A percentile compares a stretch with the other conserved stretches of the same genome.
Conservation (phyloP, 1,140 invertebrate species). For the Lasaia peninsularis region DNA sequence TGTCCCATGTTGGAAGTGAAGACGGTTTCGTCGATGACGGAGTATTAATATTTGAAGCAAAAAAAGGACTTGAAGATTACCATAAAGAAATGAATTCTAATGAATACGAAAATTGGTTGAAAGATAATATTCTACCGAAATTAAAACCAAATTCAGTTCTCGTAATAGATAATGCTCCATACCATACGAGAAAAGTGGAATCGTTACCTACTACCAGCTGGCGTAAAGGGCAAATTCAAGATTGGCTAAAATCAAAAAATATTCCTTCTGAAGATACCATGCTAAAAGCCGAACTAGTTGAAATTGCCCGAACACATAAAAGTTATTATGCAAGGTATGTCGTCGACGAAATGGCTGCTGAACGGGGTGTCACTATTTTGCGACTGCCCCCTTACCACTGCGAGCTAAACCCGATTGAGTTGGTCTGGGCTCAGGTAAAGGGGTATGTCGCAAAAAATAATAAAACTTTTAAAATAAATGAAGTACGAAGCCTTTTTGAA, state of each 20-base stretch:
- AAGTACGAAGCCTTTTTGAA: neutral
- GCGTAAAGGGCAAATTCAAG: slow-evolving; percentile 21
- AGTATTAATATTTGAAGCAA: slow-evolving; percentile 21
- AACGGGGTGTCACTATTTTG: neutral
- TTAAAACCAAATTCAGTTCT: slow-evolving; percentile 24
- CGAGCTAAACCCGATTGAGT: neutral
- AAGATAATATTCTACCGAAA: slow-evolving; percentile 20
- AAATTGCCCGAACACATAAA: neutral
- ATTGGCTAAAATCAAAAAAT: slow-evolving; percentile 25
- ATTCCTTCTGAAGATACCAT: slow-evolving; percentile 18
- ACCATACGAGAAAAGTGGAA: slow-evolving; percentile 26
- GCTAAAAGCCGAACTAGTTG: slow-evolving; percentile 14
- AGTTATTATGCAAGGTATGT: neutral
- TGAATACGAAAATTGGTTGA: slow-evolving; percentile 28
- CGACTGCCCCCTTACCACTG: neutral
- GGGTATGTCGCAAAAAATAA: slow-evolving; percentile 3
- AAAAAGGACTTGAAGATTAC: slow-evolving; percentile 25
- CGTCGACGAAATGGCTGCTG: slow-evolving; percentile 14
- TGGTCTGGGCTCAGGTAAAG: neutral
- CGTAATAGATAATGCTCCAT: slow-evolving; percentile 27
- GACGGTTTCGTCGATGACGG: slow-evolving; percentile 16
- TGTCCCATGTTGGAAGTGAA: slow-evolving; percentile 13
- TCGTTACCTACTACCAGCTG: slow-evolving; percentile 19
- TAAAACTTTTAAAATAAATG: neutral
- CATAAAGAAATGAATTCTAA: slow-evolving; percentile 26